These are phyloP conservation scores for Sitta carolinensis DNA, from an alignment of 2,797 vertebrate species.

Conservation along the genomic window DNA sequence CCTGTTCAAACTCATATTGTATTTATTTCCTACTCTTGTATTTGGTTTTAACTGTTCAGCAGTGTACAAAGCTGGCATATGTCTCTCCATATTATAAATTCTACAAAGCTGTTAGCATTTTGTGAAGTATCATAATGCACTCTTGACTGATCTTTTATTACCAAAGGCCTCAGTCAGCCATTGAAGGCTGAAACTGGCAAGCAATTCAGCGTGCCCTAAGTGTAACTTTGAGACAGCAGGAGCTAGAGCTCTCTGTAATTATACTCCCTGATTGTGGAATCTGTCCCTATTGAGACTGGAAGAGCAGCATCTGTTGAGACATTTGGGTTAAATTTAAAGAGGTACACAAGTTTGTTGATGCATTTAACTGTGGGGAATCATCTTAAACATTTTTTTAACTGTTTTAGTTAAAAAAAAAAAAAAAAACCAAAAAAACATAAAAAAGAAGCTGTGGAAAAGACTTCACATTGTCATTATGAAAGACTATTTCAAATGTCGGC, in stretches of 20 bases:
- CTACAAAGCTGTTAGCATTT: constrained; percentile 68
- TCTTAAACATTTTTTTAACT: constrained; percentile 61
- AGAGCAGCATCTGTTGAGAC: constrained; percentile 75
- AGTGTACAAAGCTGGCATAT: constrained; percentile 52
- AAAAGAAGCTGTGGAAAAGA: not conserved
- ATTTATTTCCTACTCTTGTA: constrained; percentile 2
- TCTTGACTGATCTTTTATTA: constrained; percentile 80
- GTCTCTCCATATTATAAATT: constrained; percentile 72
- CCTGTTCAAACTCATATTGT: not conserved
- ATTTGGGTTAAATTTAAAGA: constrained; percentile 77
- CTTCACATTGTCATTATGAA: not conserved
- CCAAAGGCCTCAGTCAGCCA: constrained; percentile 73
- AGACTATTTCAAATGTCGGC: not conserved
- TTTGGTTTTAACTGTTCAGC: constrained; percentile 46
- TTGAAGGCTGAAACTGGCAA: constrained; percentile 71
- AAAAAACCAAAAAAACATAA: rapidly evolving
- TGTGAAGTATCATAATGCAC: constrained; percentile 60
- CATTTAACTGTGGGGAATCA: constrained; percentile 58
- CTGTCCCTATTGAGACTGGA: constrained; percentile 76
- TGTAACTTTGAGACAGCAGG: constrained; percentile 79
- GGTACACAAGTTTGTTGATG: constrained; percentile 56
- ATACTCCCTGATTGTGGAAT: constrained; percentile 76
- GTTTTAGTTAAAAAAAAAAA: not conserved
- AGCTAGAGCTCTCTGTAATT: constrained; percentile 75
- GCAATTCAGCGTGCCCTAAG: constrained; percentile 70